phyloP scores from a whole-genome alignment of 2,888 invertebrate species.

The Cybosia mesomella region DNA sequence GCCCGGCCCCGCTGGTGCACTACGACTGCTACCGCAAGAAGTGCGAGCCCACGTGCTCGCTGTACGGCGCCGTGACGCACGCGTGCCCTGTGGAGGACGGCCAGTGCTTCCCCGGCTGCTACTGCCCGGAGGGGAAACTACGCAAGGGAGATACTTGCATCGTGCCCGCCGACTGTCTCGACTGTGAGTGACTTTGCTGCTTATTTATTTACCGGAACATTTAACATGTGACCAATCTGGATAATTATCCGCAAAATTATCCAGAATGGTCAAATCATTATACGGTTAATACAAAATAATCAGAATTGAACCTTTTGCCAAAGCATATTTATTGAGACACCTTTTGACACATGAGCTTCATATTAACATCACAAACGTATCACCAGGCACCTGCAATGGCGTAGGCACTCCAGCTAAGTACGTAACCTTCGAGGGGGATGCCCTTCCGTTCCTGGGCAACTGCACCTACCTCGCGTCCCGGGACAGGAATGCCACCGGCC shows the following conservation, averaged over 20 bases:
- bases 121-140: constrained; percentile 91
- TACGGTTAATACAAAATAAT: background rate
- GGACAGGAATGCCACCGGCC: constrained; percentile 86
- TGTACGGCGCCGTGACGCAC: constrained; percentile 72
- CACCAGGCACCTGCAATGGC: constrained; percentile 89
- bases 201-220: background rate
- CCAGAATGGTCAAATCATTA: background rate
- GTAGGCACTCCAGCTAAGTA: constrained; percentile 92
- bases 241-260: background rate
- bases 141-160: constrained; percentile 90
- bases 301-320: background rate
- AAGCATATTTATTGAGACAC: background rate
- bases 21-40: constrained; percentile 92
- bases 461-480: constrained; percentile 94
- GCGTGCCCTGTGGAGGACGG: constrained; percentile 89
- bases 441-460: constrained; percentile 93
- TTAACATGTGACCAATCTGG: background rate
- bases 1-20: constrained; percentile 92
- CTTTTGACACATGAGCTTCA: background rate
- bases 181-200: constrained; percentile 86
- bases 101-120: constrained; percentile 93
- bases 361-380: background rate
- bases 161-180: constrained; percentile 90
- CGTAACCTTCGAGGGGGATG: constrained; percentile 93
- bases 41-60: constrained; percentile 93